A percentile compares a stretch with the other conserved stretches of the same genome.
Conservation (phyloP, 2,113 vertebrate genomes). For the Psammodynastes pulverulentus region DNA sequence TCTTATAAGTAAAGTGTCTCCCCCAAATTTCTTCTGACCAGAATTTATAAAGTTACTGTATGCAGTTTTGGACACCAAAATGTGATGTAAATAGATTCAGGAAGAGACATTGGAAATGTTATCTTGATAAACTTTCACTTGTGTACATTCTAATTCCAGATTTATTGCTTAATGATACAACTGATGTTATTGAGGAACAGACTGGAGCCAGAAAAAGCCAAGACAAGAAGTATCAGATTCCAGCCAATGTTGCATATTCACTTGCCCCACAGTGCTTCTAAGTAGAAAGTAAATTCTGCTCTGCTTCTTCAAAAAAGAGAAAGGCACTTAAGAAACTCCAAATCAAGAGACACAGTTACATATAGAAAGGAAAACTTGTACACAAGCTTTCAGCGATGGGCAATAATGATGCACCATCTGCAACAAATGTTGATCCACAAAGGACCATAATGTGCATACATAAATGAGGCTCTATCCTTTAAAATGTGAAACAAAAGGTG, state of each 20-base stretch:
- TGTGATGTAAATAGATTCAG: not conserved
- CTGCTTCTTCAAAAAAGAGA: not conserved
- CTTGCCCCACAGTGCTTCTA: not conserved
- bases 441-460: not conserved
- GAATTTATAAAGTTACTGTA: not conserved
- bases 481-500: not conserved
- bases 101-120: not conserved
- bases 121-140: not conserved
- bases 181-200: not conserved
- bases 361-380: not conserved
- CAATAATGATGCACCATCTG: not conserved
- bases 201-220: not conserved
- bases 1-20: not conserved
- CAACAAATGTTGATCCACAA: not conserved
- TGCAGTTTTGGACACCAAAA: not conserved
- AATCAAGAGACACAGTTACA: not conserved
- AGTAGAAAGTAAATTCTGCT: not conserved
- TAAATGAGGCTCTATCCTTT: not conserved
- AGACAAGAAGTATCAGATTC: not conserved
- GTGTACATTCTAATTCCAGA: not conserved
- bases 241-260: not conserved
- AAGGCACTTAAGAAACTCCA: not conserved
- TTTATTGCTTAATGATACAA: not conserved
- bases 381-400: not conserved
- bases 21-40: not conserved